Evolutionary conservation across 92 coral and sea anemone genomes (phyloP), one percentile per base, ranked within the genome.

Genomic region (Zoanthus sansibaricus): DNA sequence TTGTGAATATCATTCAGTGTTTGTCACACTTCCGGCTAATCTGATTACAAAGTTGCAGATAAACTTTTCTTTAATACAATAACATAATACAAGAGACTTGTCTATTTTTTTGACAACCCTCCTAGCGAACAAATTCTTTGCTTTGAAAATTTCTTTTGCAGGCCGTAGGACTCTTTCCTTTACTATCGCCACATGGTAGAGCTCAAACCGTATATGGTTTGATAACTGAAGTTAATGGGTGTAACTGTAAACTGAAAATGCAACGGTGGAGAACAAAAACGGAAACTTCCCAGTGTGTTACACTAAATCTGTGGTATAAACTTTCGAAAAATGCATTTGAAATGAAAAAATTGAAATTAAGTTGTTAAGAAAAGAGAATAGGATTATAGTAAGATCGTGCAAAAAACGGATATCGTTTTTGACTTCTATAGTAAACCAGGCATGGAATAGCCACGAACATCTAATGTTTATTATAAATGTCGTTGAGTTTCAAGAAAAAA

Each of bases 1-100:
- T 46, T 45, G 31, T 52, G 13, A 54, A 48, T 46, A 80, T 80
- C 85, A 66, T 51, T 80, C 85, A 67, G 8, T 45, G 73, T 42
- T 14, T 67, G 46, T n/a, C 49, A 74, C 85, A 80, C 75, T 80
- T 74, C 85, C 85, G 47, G 47, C 66, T 80, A 80, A 80, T 80
- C 85, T 80, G 75, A 80, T 80, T 80, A 66, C 85, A 18, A 69
- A 21, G 46, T 45, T 49, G 25, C 30, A 80, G 85, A 79, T 79
- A 79, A 79, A 79, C 61, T 66, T 44, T 46, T 4, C 62, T 46
- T 66, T 80, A 54, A 80, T 80, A 66, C 85, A 80, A 80, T 47
- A 59, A 67, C 44, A 45, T 64, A 49, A 11, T 74, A 80, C 70
- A 47, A 62, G 85, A 47, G 75, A 66, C 73, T 44, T 80, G 45